A percentile compares a stretch with the other conserved stretches of the same genome.
Evolutionary conservation across 1,140 invertebrate genomes (phyloP).

Genomic region (Gryllus bimaculatus): DNA sequence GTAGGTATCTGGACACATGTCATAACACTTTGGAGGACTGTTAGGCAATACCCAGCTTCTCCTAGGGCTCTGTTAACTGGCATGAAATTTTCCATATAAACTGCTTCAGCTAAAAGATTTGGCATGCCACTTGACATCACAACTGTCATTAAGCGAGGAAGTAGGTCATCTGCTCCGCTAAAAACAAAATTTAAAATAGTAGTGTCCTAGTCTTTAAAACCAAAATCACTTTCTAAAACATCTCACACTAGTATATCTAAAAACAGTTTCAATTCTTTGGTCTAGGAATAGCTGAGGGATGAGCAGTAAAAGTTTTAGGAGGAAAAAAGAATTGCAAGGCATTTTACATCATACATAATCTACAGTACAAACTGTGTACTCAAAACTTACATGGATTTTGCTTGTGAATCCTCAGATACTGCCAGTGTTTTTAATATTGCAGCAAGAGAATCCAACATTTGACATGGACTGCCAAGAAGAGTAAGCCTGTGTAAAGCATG

Average conservation of each 20-base stretch:
- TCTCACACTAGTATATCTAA: too few species aligned
- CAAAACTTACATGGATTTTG: constrained; percentile 21
- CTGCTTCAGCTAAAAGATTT: constrained; percentile 20
- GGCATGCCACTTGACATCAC: constrained; percentile 20
- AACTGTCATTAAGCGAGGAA: constrained; percentile 23
- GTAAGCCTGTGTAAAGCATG: constrained; percentile 21
- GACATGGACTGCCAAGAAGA: constrained; percentile 21
- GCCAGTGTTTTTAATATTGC: constrained; percentile 22
- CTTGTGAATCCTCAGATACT: constrained; percentile 17
- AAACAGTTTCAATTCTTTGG: too few species aligned
- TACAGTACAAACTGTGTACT: too few species aligned
- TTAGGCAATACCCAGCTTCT: constrained; percentile 25
- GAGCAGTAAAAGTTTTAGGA: too few species aligned
- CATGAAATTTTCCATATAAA: constrained; percentile 25
- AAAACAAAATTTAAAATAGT: not conserved
- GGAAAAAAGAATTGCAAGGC: too few species aligned
- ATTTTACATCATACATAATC: too few species aligned
- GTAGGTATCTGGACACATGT: constrained; percentile 6
- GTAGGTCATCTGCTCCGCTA: constrained; percentile 25
- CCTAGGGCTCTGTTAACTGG: constrained; percentile 23
- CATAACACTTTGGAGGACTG: constrained; percentile 23
- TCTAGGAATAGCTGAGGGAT: too few species aligned
- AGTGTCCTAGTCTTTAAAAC: too few species aligned
- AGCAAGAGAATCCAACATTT: constrained; percentile 23
- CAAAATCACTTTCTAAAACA: too few species aligned